Conservation (phyloP, 2,113 vertebrate genomes). For the Ovis canadensis region DNA sequence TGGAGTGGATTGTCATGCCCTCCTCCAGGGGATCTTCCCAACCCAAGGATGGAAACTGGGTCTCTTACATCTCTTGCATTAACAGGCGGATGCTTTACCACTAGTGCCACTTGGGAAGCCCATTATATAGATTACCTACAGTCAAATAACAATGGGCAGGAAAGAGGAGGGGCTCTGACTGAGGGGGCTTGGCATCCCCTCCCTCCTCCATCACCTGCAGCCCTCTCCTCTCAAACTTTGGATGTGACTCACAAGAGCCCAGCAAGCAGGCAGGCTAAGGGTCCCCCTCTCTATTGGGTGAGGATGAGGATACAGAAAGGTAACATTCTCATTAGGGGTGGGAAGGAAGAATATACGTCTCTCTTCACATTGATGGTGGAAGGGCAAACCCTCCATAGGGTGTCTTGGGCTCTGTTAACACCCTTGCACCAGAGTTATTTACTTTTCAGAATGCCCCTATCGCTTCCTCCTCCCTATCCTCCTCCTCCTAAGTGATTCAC, state of each 20-base stretch:
- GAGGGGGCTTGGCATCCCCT: accelerated
- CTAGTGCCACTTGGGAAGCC: background rate
- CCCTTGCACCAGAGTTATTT: background rate
- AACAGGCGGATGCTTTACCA: accelerated
- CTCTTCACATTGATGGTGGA: too few relatives aligned
- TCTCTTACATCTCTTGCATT: background rate
- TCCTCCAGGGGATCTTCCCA: background rate
- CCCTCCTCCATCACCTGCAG: background rate
- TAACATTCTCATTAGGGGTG: background rate
- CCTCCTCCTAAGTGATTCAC: background rate
- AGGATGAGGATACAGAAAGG: background rate
- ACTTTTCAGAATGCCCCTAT: background rate
- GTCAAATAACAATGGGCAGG: background rate
- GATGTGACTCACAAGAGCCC: background rate
- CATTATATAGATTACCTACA: background rate
- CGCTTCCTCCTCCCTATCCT: background rate
- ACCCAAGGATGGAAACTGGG: background rate
- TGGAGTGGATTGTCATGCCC: background rate
- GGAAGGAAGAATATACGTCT: background rate
- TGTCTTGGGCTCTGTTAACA: background rate
- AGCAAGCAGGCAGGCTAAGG: too few relatives aligned
- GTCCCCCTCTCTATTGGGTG: accelerated
- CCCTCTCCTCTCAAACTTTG: background rate
- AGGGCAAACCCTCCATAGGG: background rate
- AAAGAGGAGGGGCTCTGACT: background rate